Percentiles rank a stretch among this genome's conserved stretches.
These are phyloP conservation scores for Luffia ferchaultella DNA, from an alignment of 2,888 invertebrate species.

Conservation along the genomic window DNA sequence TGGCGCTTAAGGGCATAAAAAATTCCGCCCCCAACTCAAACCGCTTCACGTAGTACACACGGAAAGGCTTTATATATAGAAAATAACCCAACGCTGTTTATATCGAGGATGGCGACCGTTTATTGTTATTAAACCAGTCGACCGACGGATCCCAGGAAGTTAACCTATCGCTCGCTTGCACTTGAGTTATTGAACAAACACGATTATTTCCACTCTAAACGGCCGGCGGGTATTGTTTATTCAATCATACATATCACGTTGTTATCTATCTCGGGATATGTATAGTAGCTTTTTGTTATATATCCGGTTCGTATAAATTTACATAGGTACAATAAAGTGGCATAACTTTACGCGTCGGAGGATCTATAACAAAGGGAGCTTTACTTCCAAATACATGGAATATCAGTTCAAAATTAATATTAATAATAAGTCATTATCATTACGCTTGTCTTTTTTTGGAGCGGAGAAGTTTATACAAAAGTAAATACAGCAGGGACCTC, in stretches of 20 bases:
- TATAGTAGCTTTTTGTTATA: too few relatives aligned
- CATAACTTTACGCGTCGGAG: too few relatives aligned
- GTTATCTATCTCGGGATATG: too few relatives aligned
- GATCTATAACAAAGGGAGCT: too few relatives aligned
- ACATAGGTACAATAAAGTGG: too few relatives aligned
- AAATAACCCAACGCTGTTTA: not conserved
- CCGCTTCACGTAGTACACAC: not conserved
- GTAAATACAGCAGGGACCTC: too few relatives aligned
- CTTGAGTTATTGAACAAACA: not conserved
- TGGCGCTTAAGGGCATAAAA: not conserved
- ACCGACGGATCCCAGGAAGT: not conserved
- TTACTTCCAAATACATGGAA: too few relatives aligned
- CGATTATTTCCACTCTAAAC: not conserved
- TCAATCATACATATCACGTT: not conserved
- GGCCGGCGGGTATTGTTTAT: not conserved
- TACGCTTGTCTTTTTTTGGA: too few relatives aligned
- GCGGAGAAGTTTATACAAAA: too few relatives aligned
- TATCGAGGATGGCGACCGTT: not conserved
- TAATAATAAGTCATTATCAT: too few relatives aligned
- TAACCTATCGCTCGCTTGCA: not conserved
- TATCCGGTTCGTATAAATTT: too few relatives aligned
- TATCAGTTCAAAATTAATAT: too few relatives aligned
- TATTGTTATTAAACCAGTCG: not conserved
- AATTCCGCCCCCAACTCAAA: not conserved
- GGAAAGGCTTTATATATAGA: not conserved